Conservation (phyloP, 1,140 invertebrate genomes). For the Agraylea sexmaculata region DNA sequence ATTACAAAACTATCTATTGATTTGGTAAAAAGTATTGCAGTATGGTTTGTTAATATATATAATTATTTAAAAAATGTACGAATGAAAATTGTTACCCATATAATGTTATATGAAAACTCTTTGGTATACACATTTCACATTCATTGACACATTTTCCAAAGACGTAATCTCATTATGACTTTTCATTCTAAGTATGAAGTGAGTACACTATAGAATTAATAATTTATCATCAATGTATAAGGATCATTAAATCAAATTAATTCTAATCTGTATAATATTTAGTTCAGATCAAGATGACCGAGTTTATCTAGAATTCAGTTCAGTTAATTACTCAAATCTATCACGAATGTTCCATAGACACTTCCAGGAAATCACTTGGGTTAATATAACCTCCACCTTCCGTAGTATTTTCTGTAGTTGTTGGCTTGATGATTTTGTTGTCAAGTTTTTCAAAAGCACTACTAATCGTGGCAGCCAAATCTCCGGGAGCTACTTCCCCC, state of each 20-base stretch:
- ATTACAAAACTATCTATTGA: too few relatives aligned
- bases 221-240: neutral
- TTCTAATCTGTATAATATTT: neutral
- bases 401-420: slow-evolving; percentile 10
- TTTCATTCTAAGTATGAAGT: slow-evolving; percentile 2
- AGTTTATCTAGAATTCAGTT: neutral
- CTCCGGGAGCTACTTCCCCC: slow-evolving; percentile 9
- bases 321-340: slow-evolving; percentile 7
- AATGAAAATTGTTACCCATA: too few relatives aligned
- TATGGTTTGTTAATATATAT: too few relatives aligned
- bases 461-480: slow-evolving; percentile 10
- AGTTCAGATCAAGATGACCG: too few relatives aligned
- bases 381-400: slow-evolving; percentile 16
- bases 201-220: neutral
- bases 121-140: too few relatives aligned
- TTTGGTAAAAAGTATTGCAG: too few relatives aligned
- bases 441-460: slow-evolving; percentile 6
- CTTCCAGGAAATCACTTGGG: slow-evolving; percentile 21
- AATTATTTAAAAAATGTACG: too few relatives aligned
- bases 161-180: slow-evolving; percentile 4
- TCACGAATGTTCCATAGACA: slow-evolving; percentile 21
- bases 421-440: slow-evolving; percentile 4
- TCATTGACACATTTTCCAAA: too few relatives aligned
- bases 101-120: too few relatives aligned
- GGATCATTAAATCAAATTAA: neutral